Evolutionary conservation across 2,113 vertebrate species (phyloP), one percentile per base, ranked within the genome.

Genomic region (Psilopogon haemacephalus): DNA sequence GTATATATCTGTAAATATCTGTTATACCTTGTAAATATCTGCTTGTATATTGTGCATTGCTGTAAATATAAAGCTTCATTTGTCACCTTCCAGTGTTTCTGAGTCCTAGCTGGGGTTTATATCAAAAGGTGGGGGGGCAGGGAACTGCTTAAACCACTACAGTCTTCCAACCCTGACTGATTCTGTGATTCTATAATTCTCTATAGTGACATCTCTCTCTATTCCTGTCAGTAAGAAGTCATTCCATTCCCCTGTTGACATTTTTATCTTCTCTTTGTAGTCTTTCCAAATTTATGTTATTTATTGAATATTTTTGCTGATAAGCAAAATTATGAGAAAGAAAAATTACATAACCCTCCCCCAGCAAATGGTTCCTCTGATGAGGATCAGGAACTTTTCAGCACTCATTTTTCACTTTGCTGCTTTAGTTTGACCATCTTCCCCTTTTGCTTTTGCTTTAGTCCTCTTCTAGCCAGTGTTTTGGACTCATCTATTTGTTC

Each of bases 211-310:
- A n/a, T n/a, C n/a, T 88, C 24, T 72, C 74, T 87, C 68, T 87
- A 83, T 67, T 91, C 65, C 37, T 68, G 28, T 64, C 60, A 72
- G 82, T 72, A 85, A 74, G 56, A 67, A 94, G 84, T 52, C 27
- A 70, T 90, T 86, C 38, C 4, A 60, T 90, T 89, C 89, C 84
- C 42, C 9, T 42, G 56, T 60, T 94, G 86, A 71, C 73, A 71
- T 88, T 93, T 95, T 95, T 83, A 86, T 87, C 42, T 84, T 91
- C 44, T 83, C 67, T 86, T 83, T 78, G 78, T 32, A 81, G 60
- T 24, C 52, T 80, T 87, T 77, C 35, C 79, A 91, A 88, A 94
- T 89, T 48, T 13, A 1, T 74, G 24, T 60, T 84, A 67, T 73
- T 88, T 90, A 84, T 62, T 82, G 85, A 76, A n/a, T n/a, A 55